These are phyloP conservation scores for Naso thynnoides DNA, from an alignment of 2,797 vertebrate species.

Conservation along the genomic window DNA sequence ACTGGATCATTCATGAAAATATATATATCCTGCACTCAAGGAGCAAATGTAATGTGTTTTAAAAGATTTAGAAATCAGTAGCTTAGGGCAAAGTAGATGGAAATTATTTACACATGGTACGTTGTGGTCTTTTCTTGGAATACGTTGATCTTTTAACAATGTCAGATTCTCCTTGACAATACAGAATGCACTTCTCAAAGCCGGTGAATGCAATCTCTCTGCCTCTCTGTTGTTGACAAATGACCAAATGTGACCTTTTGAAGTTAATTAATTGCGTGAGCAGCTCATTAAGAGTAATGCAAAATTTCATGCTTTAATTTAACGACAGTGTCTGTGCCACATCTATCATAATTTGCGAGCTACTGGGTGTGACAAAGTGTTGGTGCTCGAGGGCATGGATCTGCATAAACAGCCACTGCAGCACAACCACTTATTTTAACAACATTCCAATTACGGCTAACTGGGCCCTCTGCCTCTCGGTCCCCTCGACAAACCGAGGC, in stretches of 20 bases:
- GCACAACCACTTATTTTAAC: slow-evolving; percentile 56
- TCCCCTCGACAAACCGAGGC: slow-evolving; percentile 24
- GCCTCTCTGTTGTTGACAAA: slow-evolving; percentile 54
- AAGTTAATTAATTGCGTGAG: slow-evolving; percentile 77
- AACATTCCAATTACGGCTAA: slow-evolving; percentile 57
- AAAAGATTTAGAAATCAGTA: not conserved
- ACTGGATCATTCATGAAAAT: too few relatives aligned
- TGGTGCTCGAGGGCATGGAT: slow-evolving; percentile 47
- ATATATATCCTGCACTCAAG: not conserved
- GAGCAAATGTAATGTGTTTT: not conserved
- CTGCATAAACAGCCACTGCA: slow-evolving; percentile 51
- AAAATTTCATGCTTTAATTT: slow-evolving; percentile 73
- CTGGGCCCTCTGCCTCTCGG: slow-evolving; percentile 30
- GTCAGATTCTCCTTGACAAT: not conserved
- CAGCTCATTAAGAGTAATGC: slow-evolving; percentile 69
- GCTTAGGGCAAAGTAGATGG: rapidly evolving
- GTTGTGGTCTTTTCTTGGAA: not conserved
- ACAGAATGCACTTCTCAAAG: slow-evolving; percentile 1
- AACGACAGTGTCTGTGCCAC: slow-evolving; percentile 61
- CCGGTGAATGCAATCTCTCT: slow-evolving; percentile 24
- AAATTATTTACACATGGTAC: not conserved
- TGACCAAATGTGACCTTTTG: slow-evolving; percentile 73
- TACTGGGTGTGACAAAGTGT: slow-evolving; percentile 61
- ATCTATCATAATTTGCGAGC: slow-evolving; percentile 78
- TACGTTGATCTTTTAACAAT: slow-evolving; percentile 1